Evolutionary conservation across 2,888 invertebrate genomes (phyloP), one percentile per base, ranked within the genome.

Genomic region (Aproaerema taeniolella): DNA sequence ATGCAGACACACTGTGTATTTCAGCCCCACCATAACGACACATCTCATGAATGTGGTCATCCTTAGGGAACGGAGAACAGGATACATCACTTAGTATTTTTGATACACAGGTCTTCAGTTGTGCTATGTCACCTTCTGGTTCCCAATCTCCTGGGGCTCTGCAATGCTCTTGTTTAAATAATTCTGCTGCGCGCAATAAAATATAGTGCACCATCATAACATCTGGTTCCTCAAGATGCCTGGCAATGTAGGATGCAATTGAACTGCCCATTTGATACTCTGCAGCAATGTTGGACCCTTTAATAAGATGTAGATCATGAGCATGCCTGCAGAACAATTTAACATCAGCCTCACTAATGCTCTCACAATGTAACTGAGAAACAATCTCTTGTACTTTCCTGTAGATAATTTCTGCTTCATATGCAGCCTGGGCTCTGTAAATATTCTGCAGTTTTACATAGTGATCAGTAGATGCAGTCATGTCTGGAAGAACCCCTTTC

Each of bases 11-110:
- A 17, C 96, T 94, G 75, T 99, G 99, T 43, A 99, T 86, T 78
- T 99, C 98, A 7, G 95, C 91, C 7, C 96, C 98, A 8, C 98
- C 99, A 78, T 96, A 98, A 20, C 98, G 91, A 66, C 96, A 96
- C 83, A 98, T 93, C 85, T 98, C 98, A 76, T 98, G 97, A 17
- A 98, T 91, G 61, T 94, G 93, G 72, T 98, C 98, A 77, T 98
- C 98, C 67, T 95, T 95, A 28, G 94, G 88, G 25, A 92, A 90
- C 11, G 92, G 91, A 38, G 89, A 79, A 61, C 95, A 91, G 2
- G 95, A 94, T 91, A 96, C 94, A 75, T 98, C 97, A 45, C 89
- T 89, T 0, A 97, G 78, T 41, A 98, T 78, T 80, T 95, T 96
- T 32, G 86, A 81, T 12, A 89, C 88, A 54, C 88, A 89, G 36